Conservation (phyloP, 2,113 vertebrate species). For the Silurus asotus region DNA sequence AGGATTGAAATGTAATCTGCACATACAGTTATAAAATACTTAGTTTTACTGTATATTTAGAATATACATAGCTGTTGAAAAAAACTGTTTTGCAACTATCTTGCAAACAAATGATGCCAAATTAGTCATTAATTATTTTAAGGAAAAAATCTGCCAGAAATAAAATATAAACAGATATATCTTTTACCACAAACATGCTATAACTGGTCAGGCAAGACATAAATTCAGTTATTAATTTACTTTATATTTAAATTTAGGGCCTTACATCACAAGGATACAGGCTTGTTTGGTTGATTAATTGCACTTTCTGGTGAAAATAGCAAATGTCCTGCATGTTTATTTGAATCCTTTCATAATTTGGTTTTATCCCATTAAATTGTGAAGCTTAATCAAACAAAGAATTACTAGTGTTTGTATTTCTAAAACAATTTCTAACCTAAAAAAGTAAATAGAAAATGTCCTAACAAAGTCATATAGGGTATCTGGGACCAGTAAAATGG, state of each 20-base stretch:
- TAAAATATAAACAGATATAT: not conserved
- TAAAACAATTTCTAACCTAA: not conserved
- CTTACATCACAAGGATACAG: not conserved
- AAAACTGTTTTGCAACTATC: not conserved
- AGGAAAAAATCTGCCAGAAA: not conserved
- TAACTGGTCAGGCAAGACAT: not conserved
- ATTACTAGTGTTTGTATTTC: not conserved
- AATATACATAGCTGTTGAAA: not conserved
- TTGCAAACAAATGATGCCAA: not conserved
- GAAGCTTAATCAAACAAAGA: not conserved
- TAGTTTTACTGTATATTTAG: not conserved
- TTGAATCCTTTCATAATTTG: not conserved
- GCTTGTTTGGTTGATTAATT: not conserved
- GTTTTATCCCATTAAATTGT: not conserved
- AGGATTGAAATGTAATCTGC: not conserved
- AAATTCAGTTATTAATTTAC: not conserved
- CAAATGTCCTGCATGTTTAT: not conserved
- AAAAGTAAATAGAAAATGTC: not conserved
- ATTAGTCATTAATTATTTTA: not conserved
- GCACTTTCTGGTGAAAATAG: not conserved
- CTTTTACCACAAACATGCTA: not conserved
- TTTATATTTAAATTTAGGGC: not conserved
- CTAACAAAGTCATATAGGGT: not conserved
- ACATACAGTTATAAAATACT: not conserved
- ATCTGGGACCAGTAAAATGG: not conserved